Conservation (phyloP, 2,113 vertebrate species). For the Ceratotherium simum region DNA sequence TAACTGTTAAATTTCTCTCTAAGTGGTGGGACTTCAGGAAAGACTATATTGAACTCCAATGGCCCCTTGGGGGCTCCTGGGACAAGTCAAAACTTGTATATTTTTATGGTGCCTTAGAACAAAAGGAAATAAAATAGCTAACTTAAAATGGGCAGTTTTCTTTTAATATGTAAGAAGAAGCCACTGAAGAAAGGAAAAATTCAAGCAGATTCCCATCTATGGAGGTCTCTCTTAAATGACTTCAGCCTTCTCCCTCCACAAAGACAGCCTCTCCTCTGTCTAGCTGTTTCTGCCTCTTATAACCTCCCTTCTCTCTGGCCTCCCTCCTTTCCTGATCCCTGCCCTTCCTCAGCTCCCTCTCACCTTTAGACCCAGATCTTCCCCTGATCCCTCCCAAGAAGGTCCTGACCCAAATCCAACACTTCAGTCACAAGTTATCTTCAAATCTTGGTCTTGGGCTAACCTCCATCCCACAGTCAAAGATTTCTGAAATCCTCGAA, state of each 20-base stretch:
- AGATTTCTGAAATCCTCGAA: not conserved
- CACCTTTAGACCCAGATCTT: not conserved
- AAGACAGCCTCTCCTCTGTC: not conserved
- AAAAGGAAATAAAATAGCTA: slow-evolving; percentile 51
- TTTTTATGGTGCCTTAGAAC: not conserved
- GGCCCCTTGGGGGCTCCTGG: not conserved
- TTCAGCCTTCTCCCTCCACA: not conserved
- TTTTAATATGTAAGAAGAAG: not conserved
- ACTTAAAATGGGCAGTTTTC: not conserved
- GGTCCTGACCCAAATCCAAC: not conserved
- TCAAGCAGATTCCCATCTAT: not conserved
- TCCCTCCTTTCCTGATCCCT: not conserved
- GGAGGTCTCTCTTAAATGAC: not conserved
- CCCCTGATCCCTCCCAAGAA: not conserved
- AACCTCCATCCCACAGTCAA: not conserved
- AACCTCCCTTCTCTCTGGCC: not conserved
- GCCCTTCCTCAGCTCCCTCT: not conserved
- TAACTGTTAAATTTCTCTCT: not conserved
- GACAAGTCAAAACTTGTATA: not conserved
- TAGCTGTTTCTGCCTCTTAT: not conserved
- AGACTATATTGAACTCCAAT: not conserved
- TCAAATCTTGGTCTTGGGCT: not conserved
- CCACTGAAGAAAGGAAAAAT: not conserved
- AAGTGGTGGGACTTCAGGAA: not conserved
- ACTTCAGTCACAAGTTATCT: not conserved